Conservation (phyloP, 2,888 invertebrate genomes). For the Nowickia ferox region DNA sequence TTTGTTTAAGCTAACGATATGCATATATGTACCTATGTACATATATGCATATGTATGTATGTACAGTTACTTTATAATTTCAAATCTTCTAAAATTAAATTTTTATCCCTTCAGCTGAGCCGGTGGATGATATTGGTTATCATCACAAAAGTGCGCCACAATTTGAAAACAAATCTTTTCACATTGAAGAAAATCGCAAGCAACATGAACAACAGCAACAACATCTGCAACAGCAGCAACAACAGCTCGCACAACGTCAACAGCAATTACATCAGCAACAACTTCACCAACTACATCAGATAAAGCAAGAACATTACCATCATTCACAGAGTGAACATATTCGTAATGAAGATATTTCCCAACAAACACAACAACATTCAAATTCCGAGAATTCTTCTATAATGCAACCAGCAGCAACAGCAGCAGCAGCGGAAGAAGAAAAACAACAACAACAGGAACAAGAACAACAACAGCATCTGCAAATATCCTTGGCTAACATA, state of each 20-base stretch:
- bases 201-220: slow-evolving; percentile 57
- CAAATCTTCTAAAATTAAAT: background rate
- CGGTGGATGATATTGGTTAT: slow-evolving; percentile 65
- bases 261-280: slow-evolving; percentile 47
- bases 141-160: slow-evolving; percentile 67
- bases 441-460: slow-evolving; percentile 38
- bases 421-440: slow-evolving; percentile 30
- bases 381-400: slow-evolving; percentile 61
- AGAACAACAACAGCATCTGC: slow-evolving; percentile 45
- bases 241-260: slow-evolving; percentile 58
- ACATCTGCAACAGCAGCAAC: slow-evolving; percentile 60
- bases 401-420: slow-evolving; percentile 28
- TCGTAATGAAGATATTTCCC: slow-evolving; percentile 65
- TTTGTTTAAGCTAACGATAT: background rate
- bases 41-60: background rate
- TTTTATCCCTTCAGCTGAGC: slow-evolving; percentile 68
- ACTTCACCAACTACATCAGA: slow-evolving; percentile 58
- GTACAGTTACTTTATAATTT: background rate
- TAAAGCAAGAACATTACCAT: slow-evolving; percentile 59
- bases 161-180: slow-evolving; percentile 68
- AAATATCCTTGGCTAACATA: slow-evolving; percentile 70
- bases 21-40: background rate
- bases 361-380: slow-evolving; percentile 52
- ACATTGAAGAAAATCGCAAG: slow-evolving; percentile 73
- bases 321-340: slow-evolving; percentile 34